Evolutionary conservation across 2,797 vertebrate species (phyloP).

Genomic region (Manis crassicaudata): DNA sequence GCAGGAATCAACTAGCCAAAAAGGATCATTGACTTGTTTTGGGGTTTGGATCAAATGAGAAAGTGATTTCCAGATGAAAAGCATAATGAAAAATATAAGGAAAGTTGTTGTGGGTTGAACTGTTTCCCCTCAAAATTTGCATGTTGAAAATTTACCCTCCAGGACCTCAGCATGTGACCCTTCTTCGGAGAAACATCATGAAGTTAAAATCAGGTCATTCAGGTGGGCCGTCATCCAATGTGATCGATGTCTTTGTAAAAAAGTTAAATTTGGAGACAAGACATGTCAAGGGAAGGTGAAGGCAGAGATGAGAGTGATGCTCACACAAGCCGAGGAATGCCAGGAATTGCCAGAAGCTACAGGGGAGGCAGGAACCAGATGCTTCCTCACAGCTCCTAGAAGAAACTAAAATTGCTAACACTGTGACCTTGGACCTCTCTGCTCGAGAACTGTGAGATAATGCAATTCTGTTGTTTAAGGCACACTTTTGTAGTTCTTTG

Average conservation of each 20-base stretch:
- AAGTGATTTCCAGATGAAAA: not conserved
- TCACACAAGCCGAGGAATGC: not conserved
- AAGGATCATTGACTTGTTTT: not conserved
- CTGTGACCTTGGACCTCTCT: not conserved
- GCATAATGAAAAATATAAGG: not conserved
- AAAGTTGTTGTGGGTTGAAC: not conserved
- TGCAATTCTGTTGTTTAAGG: not conserved
- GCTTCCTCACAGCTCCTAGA: not conserved
- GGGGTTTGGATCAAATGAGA: not conserved
- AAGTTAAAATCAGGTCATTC: not conserved
- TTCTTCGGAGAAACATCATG: not conserved
- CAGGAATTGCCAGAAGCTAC: not conserved
- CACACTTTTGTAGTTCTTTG: not conserved
- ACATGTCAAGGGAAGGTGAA: not conserved
- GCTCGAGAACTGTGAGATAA: not conserved
- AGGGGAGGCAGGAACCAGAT: not conserved
- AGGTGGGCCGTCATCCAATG: rapidly evolving
- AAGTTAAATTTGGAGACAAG: not conserved
- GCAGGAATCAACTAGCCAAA: not conserved
- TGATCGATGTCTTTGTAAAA: not conserved
- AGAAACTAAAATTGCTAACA: not conserved
- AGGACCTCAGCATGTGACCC: not conserved
- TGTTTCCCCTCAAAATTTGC: not conserved
- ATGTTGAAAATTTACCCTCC: not conserved
- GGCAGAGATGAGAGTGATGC: not conserved